phyloP scores from a whole-genome alignment of 2,888 invertebrate genomes.

The Norana najaformis region DNA sequence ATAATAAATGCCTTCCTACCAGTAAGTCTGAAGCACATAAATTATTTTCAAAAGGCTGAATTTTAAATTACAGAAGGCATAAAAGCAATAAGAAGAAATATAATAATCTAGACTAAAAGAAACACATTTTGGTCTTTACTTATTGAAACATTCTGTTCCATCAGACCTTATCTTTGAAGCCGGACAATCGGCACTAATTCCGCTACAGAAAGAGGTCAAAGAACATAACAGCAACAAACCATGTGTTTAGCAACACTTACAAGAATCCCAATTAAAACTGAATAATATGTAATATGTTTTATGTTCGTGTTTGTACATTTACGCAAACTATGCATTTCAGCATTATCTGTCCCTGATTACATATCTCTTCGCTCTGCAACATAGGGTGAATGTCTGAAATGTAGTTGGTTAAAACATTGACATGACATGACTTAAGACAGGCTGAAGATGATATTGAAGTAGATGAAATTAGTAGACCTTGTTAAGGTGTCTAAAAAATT shows the following conservation, averaged over 20 bases:
- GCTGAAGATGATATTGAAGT: not conserved
- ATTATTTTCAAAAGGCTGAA: not conserved
- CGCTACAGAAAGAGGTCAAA: not conserved
- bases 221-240: not conserved
- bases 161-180: not conserved
- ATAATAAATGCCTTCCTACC: not conserved
- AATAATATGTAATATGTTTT: not conserved
- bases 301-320: not conserved
- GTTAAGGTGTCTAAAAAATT: not conserved
- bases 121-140: not conserved
- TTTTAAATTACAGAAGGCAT: not conserved
- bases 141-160: slow-evolving; percentile 5
- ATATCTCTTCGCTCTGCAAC: too few relatives aligned
- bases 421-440: not conserved
- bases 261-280: not conserved
- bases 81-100: not conserved
- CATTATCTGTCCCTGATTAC: too few relatives aligned
- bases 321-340: not conserved
- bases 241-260: not conserved
- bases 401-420: too few relatives aligned
- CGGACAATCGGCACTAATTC: not conserved
- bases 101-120: not conserved
- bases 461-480: not conserved
- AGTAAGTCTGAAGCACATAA: not conserved
- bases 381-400: too few relatives aligned